phyloP scores from a whole-genome alignment of 2,797 vertebrate species.

The Buceros bicornis region DNA sequence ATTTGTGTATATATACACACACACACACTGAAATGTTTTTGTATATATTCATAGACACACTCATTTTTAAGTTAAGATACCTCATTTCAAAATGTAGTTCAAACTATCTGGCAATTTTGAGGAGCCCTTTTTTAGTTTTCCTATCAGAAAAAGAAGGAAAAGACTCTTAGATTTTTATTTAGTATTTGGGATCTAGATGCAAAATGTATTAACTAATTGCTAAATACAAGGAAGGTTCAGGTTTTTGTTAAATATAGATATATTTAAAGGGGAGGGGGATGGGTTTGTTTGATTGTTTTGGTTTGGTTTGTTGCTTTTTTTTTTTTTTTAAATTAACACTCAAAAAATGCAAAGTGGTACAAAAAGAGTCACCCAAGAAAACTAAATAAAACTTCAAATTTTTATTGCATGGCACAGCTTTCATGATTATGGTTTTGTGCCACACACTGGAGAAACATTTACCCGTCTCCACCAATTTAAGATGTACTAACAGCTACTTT shows the following conservation, averaged over 20 bases:
- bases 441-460: neutral
- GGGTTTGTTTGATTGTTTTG: neutral
- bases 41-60: neutral
- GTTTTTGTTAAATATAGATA: neutral
- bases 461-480: neutral
- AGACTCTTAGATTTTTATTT: neutral
- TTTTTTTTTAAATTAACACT: neutral
- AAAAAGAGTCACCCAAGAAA: neutral
- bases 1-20: neutral
- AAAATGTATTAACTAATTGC: neutral
- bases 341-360: neutral
- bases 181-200: neutral
- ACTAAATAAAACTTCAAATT: neutral
- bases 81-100: neutral
- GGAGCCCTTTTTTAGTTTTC: neutral
- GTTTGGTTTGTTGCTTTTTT: neutral
- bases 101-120: neutral
- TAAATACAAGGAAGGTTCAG: neutral
- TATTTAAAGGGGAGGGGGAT: neutral
- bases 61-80: neutral
- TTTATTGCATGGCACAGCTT: neutral
- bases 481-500: neutral
- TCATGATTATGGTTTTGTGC: neutral
- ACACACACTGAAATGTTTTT: neutral
- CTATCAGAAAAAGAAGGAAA: neutral